Percentiles rank a stretch among this genome's conserved stretches.
These are phyloP conservation scores for Ophioderma brevispina DNA, from an alignment of 35 echinoderm and acorn worm genomes.

Conservation along the genomic window DNA sequence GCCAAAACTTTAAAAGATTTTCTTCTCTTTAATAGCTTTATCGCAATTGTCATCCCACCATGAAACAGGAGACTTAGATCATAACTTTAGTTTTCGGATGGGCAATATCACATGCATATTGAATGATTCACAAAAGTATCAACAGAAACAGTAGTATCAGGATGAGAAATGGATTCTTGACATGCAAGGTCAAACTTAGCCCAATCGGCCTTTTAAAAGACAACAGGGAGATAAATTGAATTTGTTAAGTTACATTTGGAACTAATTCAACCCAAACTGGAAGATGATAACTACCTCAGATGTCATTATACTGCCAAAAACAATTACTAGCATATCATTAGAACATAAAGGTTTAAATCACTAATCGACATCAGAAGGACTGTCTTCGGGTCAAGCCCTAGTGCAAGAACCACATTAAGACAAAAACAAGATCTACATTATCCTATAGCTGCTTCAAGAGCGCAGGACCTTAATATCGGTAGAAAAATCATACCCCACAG, in stretches of 20 bases:
- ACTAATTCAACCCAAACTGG: background rate
- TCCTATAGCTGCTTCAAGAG: constrained; percentile 15
- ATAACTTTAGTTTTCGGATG: background rate
- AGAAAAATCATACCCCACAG: background rate
- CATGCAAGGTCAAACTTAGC: background rate
- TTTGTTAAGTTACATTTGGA: background rate
- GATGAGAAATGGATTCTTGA: background rate
- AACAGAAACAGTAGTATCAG: background rate
- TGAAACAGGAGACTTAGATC: background rate
- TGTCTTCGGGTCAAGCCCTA: background rate
- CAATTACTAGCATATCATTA: background rate
- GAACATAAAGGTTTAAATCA: constrained; percentile 11
- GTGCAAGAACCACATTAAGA: constrained; percentile 6
- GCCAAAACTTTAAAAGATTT: background rate
- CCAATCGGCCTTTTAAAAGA: background rate
- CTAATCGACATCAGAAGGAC: background rate
- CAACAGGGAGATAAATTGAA: background rate
- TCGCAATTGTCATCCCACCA: background rate
- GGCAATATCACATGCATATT: background rate
- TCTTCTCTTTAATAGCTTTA: background rate
- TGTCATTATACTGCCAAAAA: background rate
- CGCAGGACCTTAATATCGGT: background rate
- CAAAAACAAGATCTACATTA: background rate
- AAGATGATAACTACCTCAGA: background rate
- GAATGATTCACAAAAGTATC: background rate